Percentiles rank a stretch among this genome's conserved stretches.
Evolutionary conservation across 2,113 vertebrate genomes (phyloP).

Genomic region (Dipodomys spectabilis): DNA sequence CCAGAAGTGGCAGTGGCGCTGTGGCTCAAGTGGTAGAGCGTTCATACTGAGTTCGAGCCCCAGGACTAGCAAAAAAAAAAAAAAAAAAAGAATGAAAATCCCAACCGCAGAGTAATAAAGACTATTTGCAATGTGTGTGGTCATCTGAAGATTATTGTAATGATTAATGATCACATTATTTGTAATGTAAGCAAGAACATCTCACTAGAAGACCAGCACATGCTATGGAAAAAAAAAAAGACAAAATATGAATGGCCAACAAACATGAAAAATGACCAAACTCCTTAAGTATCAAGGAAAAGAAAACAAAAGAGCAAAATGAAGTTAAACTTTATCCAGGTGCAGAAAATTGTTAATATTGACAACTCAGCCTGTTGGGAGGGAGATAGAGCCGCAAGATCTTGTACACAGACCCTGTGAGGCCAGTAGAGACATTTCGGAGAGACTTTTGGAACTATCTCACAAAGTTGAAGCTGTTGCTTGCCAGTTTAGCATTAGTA

Average conservation of each 20-base stretch:
- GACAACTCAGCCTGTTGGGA: not conserved
- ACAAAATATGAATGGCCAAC: not conserved
- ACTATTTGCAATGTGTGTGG: not conserved
- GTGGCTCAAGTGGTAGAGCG: no score
- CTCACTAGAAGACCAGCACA: not conserved
- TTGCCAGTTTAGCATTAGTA: not conserved
- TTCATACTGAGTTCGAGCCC: no score
- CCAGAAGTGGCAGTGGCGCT: no score
- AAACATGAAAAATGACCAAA: not conserved
- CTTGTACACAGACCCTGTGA: not conserved
- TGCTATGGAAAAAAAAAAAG: not conserved
- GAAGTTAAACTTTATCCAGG: not conserved
- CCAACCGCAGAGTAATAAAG: not conserved
- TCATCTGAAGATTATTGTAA: not conserved
- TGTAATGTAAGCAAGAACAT: not conserved
- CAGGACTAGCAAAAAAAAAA: no score
- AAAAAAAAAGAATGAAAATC: not conserved
- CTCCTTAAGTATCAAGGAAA: conserved; percentile 1
- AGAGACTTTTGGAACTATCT: not conserved
- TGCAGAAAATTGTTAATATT: not conserved
- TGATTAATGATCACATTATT: not conserved
- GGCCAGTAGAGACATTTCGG: not conserved
- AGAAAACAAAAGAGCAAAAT: conserved; percentile 24
- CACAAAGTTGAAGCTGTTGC: not conserved
- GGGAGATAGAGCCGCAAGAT: not conserved